Evolutionary conservation across 35 echinoderm and acorn worm species (phyloP), one percentile per base, ranked within the genome.

Genomic region (Holothuria glaberrima): DNA sequence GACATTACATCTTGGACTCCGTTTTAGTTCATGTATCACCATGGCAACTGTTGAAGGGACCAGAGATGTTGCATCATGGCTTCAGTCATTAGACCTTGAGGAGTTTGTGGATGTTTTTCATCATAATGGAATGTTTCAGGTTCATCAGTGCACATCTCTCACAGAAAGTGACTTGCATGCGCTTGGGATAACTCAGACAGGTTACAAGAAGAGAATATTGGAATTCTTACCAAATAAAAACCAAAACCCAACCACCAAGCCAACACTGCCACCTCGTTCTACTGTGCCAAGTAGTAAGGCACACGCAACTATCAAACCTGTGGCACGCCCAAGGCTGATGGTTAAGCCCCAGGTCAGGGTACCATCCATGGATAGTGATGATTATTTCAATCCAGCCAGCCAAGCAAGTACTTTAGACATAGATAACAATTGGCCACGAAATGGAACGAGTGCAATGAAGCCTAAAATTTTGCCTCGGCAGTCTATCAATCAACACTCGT

Each of bases 191-290:
- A 30, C 12, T 10, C 80, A 84, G 57, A 84, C 80, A 12, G 80
- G 80, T 17, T 84, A 84, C 56, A 84, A 84, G 80, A 84, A 84
- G 57, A 59, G 80, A 84, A 84, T 84, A 48, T 54, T 84, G 10
- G 58, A 61, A 24, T 84, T 54, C 17, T 56, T 84, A 61, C 29
- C 80, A 60, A 62, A 30, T 20, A 82, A 50, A 38, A 82, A 58
- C 30, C 50, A 5, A 54, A 54, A 14, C 50, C 13, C 13, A 14
- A 38, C 30, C 30, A 56, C 12, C 7, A 84, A 84, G 57, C 80
- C 80, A 31, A 30, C 56, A 12, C 34, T 84, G 27, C 80, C 80
- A 17, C 80, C 80, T 33, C 80, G 80, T 84, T 24, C 50, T 21
- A 57, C 20, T 54, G n/a, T 26, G 77, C 79, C 24, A 19, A 44